Percentiles rank a stretch among this genome's conserved stretches.
Conservation (phyloP, 2,888 invertebrate genomes). For the Protophormia terraenovae region DNA sequence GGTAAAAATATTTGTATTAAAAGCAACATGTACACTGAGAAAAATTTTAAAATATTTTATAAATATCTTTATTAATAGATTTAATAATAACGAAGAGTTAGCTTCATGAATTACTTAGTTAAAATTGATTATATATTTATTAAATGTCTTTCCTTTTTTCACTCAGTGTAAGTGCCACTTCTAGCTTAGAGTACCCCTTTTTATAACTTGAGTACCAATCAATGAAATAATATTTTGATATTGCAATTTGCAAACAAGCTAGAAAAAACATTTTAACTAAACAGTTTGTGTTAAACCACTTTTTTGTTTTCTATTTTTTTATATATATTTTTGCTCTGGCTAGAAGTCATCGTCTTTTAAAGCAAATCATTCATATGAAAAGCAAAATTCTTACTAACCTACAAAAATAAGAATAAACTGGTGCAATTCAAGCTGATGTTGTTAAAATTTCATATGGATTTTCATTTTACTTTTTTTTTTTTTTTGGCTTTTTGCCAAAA, state of each 20-base stretch:
- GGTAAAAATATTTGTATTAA: background rate
- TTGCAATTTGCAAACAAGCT: background rate
- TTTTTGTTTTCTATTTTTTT: no score
- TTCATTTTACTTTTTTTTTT: background rate
- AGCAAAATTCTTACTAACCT: background rate
- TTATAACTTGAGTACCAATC: constrained; percentile 17
- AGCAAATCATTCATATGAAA: constrained; percentile 1
- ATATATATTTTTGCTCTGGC: no score
- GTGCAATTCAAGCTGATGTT: constrained; percentile 19
- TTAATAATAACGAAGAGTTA: background rate
- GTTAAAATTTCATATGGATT: constrained; percentile 40
- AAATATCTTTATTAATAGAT: background rate
- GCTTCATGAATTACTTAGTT: background rate
- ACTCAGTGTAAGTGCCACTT: background rate
- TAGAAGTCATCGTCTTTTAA: constrained; percentile 4
- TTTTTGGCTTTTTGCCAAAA: constrained; percentile 63
- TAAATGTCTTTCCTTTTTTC: background rate
- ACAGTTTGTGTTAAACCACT: constrained; percentile 28
- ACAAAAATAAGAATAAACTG: constrained; percentile 9
- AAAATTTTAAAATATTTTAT: background rate
- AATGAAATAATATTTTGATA: constrained; percentile 32
- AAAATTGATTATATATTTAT: background rate
- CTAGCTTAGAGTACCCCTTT: background rate
- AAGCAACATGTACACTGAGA: constrained; percentile 11
- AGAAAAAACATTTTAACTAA: constrained; percentile 6